Conservation (phyloP, 2,797 vertebrate species). For the Lepilemur ruficaudatus region DNA sequence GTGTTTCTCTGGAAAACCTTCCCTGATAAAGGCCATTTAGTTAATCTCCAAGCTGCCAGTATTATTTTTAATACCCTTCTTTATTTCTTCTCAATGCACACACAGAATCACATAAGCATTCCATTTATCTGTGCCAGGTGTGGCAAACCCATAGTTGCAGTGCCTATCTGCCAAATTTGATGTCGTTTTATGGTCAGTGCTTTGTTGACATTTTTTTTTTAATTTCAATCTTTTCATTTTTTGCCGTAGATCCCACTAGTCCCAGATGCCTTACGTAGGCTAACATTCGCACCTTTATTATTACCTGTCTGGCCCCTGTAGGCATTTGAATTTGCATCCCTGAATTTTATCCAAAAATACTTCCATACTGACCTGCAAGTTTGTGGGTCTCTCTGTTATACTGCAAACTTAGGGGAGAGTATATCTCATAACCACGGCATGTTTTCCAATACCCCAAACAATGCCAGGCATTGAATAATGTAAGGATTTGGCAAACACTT, state of each 20-base stretch:
- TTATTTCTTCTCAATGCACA: neutral
- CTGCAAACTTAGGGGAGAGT: neutral
- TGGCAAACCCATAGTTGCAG: neutral
- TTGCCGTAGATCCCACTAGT: neutral
- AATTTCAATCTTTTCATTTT: neutral
- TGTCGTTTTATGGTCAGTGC: neutral
- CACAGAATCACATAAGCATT: neutral
- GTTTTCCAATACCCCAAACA: neutral
- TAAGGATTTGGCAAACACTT: neutral
- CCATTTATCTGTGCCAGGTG: neutral
- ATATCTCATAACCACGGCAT: fast-evolving
- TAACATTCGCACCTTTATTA: neutral
- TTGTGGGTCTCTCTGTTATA: neutral
- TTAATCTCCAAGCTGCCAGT: neutral
- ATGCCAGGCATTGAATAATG: neutral
- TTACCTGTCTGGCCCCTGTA: neutral
- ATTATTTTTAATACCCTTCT: neutral
- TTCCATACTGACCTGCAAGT: neutral
- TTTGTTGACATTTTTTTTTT: neutral
- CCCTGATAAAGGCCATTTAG: neutral
- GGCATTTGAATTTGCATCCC: neutral
- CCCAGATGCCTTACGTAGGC: neutral
- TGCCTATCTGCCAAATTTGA: neutral
- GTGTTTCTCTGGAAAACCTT: neutral
- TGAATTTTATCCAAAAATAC: neutral